Evolutionary conservation across 2,888 invertebrate species (phyloP).

Genomic region (Magallana nippona): DNA sequence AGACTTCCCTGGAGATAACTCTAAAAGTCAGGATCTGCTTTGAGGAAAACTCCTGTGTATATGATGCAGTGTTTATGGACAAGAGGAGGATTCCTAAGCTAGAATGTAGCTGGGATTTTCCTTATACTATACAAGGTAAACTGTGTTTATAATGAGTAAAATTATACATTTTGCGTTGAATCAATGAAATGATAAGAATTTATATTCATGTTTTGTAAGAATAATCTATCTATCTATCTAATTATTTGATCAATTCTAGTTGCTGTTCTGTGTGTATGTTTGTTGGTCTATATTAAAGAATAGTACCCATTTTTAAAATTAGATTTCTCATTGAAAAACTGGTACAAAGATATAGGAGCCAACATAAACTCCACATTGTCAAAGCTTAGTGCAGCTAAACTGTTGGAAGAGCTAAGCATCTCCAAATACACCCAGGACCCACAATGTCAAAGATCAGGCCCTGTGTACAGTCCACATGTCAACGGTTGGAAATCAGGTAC

Average conservation of each 20-base stretch:
- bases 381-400: slow-evolving; percentile 24
- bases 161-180: neutral
- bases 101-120: slow-evolving; percentile 48
- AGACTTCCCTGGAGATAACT: slow-evolving; percentile 38
- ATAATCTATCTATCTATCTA: neutral
- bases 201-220: neutral
- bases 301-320: neutral
- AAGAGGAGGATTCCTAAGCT: slow-evolving; percentile 47
- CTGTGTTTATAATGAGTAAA: neutral
- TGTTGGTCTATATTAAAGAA: too few species aligned
- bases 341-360: neutral
- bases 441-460: slow-evolving; percentile 36
- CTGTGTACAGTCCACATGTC: slow-evolving; percentile 36
- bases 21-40: slow-evolving; percentile 49
- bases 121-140: slow-evolving; percentile 10
- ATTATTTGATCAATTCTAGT: too few species aligned
- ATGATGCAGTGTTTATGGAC: slow-evolving; percentile 44
- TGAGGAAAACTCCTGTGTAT: slow-evolving; percentile 46
- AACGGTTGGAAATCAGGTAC: slow-evolving; percentile 49
- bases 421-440: slow-evolving; percentile 21
- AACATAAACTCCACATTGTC: slow-evolving; percentile 17
- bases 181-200: too few species aligned
- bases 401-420: slow-evolving; percentile 42
- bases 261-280: too few species aligned
- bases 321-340: slow-evolving; percentile 44